Base-by-base conservation (phyloP, 1,140 invertebrate genomes). In the Scaptomyza graminum region DNA sequence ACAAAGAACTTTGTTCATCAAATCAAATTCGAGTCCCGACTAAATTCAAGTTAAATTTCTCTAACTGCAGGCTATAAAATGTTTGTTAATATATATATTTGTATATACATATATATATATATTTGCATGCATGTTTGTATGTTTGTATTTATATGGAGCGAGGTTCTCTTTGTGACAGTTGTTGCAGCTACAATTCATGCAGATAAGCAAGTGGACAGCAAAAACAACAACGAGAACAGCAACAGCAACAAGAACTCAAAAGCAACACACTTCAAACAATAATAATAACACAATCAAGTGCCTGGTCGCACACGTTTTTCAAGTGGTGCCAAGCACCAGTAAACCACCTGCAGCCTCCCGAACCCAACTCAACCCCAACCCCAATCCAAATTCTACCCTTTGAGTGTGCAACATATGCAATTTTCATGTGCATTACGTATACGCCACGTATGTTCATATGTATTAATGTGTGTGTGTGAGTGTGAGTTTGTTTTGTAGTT, bases 231-330 rank as follows among this genome's bases (percentile, higher is more conserved):
- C 61, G 74, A 79, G 49, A 76, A 68, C 49, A 49, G 22, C 18
- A 22, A n/a, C 12, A 41, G 37, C 37, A 41, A 41, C 37, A 41
- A 31, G 49, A 78, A 71, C 60, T 67, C 74, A 71, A 71, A 67
- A 72, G 75, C 83, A 82, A 87, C 82, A 87, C 82, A 87, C 82
- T 87, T 88, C 78, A 87, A 87, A 87, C 82, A 87, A 87, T 87
- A 87, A 87, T 87, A 87, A 87, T 87, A 87, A 87, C 82, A 87
- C 82, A 87, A 87, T 87, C 82, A 87, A 87, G 82, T 87, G 82
- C 55, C 83, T 87, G 78, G 79, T 87, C 82, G 81, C 82, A 85
- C 80, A 83, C 75, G 75, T 74, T 74, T 76, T 65, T 65, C 43
- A 65, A 77, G 74, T 74, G 74, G 74, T 59, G 65, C 71, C 65